phyloP scores from a whole-genome alignment of 2,113 vertebrate genomes.

The Ictalurus furcatus region DNA sequence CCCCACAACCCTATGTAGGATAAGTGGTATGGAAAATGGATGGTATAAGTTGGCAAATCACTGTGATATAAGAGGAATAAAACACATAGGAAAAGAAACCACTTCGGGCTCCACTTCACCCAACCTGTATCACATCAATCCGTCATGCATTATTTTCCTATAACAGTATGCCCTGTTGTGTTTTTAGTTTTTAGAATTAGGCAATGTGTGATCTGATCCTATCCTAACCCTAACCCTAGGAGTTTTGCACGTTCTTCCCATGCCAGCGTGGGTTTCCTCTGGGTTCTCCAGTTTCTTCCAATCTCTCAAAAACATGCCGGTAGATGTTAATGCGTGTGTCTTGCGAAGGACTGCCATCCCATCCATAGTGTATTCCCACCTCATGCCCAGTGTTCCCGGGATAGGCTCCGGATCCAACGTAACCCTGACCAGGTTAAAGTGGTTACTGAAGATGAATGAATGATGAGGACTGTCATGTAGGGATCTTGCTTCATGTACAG shows the following conservation, averaged over 20 bases:
- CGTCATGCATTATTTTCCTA: background rate
- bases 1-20: no score
- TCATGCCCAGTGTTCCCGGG: background rate
- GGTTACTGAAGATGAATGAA: background rate
- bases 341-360: background rate
- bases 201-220: background rate
- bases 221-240: background rate
- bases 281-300: no score
- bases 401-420: background rate
- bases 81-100: background rate
- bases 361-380: background rate
- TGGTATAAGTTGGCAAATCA: no score
- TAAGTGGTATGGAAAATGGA: no score
- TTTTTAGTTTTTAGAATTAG: background rate
- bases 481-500: background rate
- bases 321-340: background rate
- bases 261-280: background rate
- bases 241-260: background rate
- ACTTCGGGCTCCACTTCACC: background rate
- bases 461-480: background rate
- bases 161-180: background rate
- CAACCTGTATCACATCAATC: background rate
- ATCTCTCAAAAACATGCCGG: background rate
- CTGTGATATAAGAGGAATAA: background rate
- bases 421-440: background rate